Percentiles rank a stretch among this genome's conserved stretches.
phyloP scores from a whole-genome alignment of 2,888 invertebrate species.

The Tenthredo mesomela region DNA sequence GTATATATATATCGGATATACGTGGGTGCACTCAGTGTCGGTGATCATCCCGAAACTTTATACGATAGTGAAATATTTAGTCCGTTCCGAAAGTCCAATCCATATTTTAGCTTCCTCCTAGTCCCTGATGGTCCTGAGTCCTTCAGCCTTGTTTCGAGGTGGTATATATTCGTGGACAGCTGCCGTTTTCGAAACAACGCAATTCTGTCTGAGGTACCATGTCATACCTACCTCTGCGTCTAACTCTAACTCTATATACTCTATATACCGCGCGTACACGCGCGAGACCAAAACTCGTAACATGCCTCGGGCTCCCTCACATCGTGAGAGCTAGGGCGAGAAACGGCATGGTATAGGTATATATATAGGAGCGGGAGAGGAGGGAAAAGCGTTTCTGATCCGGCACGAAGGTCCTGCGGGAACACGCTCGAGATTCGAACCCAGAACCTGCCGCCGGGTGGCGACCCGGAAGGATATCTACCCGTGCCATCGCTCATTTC shows the following conservation, averaged over 20 bases:
- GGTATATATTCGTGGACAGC: slow-evolving; percentile 38
- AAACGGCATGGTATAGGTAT: neutral
- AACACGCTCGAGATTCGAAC: slow-evolving; percentile 48
- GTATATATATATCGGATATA: neutral
- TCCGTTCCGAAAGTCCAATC: slow-evolving; percentile 7
- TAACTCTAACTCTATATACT: neutral
- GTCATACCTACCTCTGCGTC: slow-evolving; percentile 3
- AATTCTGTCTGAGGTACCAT: neutral
- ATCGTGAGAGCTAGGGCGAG: neutral
- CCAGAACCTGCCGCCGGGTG: slow-evolving; percentile 48
- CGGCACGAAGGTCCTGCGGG: slow-evolving; percentile 40
- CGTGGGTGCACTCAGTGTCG: neutral
- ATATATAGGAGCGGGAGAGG: neutral
- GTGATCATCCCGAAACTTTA: slow-evolving; percentile 9
- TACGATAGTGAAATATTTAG: neutral
- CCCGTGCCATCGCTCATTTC: slow-evolving; percentile 62
- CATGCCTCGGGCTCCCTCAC: slow-evolving; percentile 16
- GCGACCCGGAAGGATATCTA: slow-evolving; percentile 61
- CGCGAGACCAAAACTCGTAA: slow-evolving; percentile 19
- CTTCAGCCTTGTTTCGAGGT: neutral
- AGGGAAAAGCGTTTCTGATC: slow-evolving; percentile 41
- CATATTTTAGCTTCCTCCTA: neutral
- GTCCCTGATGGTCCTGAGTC: slow-evolving; percentile 13
- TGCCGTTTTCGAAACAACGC: slow-evolving; percentile 34
- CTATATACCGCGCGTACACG: neutral